Base-by-base conservation (phyloP, 2,113 vertebrate genomes). In the Vimba vimba region DNA sequence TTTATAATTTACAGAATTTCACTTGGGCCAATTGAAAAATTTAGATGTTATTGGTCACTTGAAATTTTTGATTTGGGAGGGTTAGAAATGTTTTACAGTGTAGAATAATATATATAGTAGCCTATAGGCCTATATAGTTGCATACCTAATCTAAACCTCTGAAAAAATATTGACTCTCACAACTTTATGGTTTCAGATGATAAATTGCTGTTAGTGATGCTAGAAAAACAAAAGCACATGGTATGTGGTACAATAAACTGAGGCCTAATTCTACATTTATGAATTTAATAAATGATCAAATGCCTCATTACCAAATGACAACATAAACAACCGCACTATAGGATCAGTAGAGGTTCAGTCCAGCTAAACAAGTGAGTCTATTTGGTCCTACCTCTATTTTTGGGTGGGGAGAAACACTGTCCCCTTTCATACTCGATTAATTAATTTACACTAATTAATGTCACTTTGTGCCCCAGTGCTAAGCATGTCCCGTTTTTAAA, bases 291-390 rank as follows among this genome's bases (percentile, higher is more conserved):
- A 82, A 83, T 36, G 15, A 69, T 77, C 1, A 71, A 83, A 83
- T 43, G 15, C 4, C 64, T 84, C 81, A 87, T 30, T 36, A 83
- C 6, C 52, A 73, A 79, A 73, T 64, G 45, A 79, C 4, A 17
- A 30, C 62, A 62, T 59, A 55, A 76, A 39, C 5, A 79, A 45
- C 25, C 15, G 13, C 55, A 80, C 10, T 21, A 39, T 25, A 74
- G 21, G 6, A 15, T 73, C 25, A n/a, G 6, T n/a, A 36, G 13
- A 15, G 55, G 23, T 62, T 15, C 12, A 66, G n/a, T 6, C 64
- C 8, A 59, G 9, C 17, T n/a, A 23, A 25, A 86, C 71, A 55
- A 64, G 0, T 47, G 5, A 64, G 62, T 23, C 17, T 52, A 39
- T 25, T 57, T 52, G 9, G 21, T 59, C 55, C 77, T 12, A 59